Percentiles rank a stretch among this genome's conserved stretches.
phyloP scores from a whole-genome alignment of 2,797 vertebrate species.

The Anas capensis region DNA sequence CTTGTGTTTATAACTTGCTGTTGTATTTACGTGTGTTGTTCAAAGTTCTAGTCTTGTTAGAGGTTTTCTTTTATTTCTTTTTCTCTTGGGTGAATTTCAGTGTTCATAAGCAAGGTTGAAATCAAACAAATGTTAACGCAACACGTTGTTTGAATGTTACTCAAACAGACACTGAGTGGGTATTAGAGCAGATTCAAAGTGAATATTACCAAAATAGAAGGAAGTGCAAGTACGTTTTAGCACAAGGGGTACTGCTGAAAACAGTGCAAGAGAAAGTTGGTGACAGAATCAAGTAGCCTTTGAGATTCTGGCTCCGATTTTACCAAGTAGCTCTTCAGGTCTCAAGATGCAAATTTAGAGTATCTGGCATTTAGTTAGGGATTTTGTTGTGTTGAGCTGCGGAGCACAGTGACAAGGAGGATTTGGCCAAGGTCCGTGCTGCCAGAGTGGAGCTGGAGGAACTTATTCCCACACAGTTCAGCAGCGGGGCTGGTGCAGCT shows the following conservation, averaged over 20 bases:
- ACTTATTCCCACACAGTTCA: accelerated
- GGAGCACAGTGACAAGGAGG: not conserved
- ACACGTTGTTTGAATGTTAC: not conserved
- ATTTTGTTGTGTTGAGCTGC: not conserved
- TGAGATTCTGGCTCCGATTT: not conserved
- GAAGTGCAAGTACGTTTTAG: not conserved
- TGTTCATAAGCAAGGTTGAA: not conserved
- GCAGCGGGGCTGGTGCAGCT: not conserved
- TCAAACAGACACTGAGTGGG: not conserved
- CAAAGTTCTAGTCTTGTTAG: not conserved
- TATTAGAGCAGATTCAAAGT: not conserved
- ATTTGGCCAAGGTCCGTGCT: not conserved
- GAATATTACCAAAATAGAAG: not conserved
- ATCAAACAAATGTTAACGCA: not conserved
- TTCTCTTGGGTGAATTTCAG: not conserved
- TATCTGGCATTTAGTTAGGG: no score
- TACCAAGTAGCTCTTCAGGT: not conserved
- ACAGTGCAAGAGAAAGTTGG: not conserved
- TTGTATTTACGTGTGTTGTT: not conserved
- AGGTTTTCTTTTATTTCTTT: not conserved
- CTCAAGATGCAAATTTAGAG: not conserved
- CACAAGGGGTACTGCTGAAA: accelerated
- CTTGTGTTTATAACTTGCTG: not conserved
- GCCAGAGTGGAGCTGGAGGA: not conserved
- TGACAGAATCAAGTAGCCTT: not conserved